Percentiles rank a stretch among this genome's conserved stretches.
Conservation (phyloP, 1,140 invertebrate genomes). For the Orchestia grillus region DNA sequence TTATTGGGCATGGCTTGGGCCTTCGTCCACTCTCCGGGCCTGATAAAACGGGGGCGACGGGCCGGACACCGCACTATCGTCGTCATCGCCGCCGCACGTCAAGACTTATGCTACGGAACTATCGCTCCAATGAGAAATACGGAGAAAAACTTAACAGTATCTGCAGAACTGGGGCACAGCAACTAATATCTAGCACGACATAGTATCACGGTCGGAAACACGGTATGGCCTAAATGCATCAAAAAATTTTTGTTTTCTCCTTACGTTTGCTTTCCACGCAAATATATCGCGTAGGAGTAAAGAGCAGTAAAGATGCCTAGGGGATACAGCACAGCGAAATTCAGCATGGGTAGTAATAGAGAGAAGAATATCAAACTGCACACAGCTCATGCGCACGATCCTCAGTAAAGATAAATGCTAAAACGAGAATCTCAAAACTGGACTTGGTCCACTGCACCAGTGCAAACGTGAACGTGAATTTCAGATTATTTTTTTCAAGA, state of each 20-base stretch:
- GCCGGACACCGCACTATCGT: background rate
- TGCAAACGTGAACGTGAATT: background rate
- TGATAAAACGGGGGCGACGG: slow-evolving; percentile 14
- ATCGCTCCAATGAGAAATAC: background rate
- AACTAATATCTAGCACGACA: background rate
- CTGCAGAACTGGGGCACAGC: background rate
- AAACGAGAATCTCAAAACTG: background rate
- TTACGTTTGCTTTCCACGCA: background rate
- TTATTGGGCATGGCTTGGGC: background rate
- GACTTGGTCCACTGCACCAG: background rate
- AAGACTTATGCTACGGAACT: background rate
- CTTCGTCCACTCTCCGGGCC: background rate
- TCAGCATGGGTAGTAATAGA: background rate
- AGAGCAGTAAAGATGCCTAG: background rate
- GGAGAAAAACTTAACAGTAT: background rate
- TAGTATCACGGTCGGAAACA: background rate
- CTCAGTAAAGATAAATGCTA: background rate
- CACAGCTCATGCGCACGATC: too few relatives aligned
- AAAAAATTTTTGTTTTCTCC: background rate
- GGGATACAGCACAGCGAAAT: background rate
- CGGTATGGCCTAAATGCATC: background rate
- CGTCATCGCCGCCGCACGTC: background rate
- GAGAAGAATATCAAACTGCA: background rate
- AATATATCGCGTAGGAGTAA: background rate
- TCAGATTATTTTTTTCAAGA: background rate